Evolutionary conservation across 2,113 vertebrate species (phyloP), one percentile per base, ranked within the genome.

Genomic region (Dolichallabes microphthalmus): DNA sequence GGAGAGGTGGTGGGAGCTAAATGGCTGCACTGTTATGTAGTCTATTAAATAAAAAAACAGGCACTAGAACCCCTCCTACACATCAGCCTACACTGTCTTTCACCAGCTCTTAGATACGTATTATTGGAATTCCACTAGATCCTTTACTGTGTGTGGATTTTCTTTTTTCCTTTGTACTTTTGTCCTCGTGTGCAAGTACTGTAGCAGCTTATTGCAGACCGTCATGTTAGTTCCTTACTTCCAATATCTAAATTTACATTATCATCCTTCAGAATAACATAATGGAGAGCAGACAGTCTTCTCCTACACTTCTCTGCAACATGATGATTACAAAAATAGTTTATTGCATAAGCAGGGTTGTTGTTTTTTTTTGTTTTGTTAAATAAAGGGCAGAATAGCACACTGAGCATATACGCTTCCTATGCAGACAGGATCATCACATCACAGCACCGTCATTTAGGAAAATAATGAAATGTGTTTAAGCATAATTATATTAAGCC

Each of bases 331-430:
- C 57, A 63, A 50, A 83, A 60, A 61, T 75, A 60, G 69, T 63
- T 52, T 30, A 74, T 83, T 83, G 68, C 82, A 83, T 74, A 83
- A 74, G 69, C 14, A 63, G n/a, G 63, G 69, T 60, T 53, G 55
- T 68, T 39, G 9, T 64, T 64, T 27, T 60, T n/a, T n/a, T 63
- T n/a, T 63, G 13, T 66, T 32, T 52, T 52, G 4, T 6, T 45
- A 45, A 45, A 45, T 39, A n/a, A 27, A 50, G 60, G 60, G 45
- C 52, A 30, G 39, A 2, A 35, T 66, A 52, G 25, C n/a, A 64
- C 66, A 25, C n/a, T 13, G n/a, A 35, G 27, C 52, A 39, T 53
- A 27, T 52, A 76, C 6, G 6, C 30, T 30, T n/a, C 52, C n/a
- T 76, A 53, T 27, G 6, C 39, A 14, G 27, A 30, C 52, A 8